Conservation (phyloP, 2,888 invertebrate species). For the Odontothrips loti region DNA sequence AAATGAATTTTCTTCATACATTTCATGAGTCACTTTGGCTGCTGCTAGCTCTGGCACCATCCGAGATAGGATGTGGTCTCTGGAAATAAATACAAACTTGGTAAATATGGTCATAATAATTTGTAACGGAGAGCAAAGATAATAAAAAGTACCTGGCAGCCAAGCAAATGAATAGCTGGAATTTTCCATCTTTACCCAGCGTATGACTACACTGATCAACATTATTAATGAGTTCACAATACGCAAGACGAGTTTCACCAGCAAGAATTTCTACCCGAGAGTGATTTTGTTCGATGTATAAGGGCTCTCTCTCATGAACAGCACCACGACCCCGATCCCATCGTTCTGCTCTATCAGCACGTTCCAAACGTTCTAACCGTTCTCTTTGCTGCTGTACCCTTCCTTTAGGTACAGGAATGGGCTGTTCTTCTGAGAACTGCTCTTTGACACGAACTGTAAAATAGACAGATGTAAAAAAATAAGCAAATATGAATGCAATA, state of each 20-base stretch:
- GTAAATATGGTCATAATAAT: slow-evolving; percentile 27
- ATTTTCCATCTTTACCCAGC: slow-evolving; percentile 97
- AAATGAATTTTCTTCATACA: slow-evolving; percentile 97
- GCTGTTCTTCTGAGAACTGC: slow-evolving; percentile 52
- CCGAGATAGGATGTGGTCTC: slow-evolving; percentile 83
- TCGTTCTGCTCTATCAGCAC: slow-evolving; percentile 15
- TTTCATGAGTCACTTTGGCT: slow-evolving; percentile 80
- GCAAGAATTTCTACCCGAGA: neutral
- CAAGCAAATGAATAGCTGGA: slow-evolving; percentile 92
- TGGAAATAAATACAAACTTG: slow-evolving; percentile 46
- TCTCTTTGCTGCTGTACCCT: slow-evolving; percentile 28
- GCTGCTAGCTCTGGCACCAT: slow-evolving; percentile 88
- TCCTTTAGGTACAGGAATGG: slow-evolving; percentile 27
- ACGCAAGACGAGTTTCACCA: slow-evolving; percentile 43
- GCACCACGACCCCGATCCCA: neutral
- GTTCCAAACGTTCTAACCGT: neutral
- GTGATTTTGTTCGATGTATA: neutral
- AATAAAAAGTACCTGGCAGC: slow-evolving; percentile 68
- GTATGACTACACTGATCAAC: slow-evolving; percentile 62
- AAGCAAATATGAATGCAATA: slow-evolving; percentile 28
- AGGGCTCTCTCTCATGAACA: neutral
- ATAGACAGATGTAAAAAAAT: slow-evolving; percentile 39
- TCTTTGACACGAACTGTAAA: slow-evolving; percentile 69
- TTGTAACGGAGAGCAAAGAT: slow-evolving; percentile 32
- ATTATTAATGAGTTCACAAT: slow-evolving; percentile 83